Evolutionary conservation across 2,113 vertebrate species (phyloP).

Genomic region (Equus quagga): DNA sequence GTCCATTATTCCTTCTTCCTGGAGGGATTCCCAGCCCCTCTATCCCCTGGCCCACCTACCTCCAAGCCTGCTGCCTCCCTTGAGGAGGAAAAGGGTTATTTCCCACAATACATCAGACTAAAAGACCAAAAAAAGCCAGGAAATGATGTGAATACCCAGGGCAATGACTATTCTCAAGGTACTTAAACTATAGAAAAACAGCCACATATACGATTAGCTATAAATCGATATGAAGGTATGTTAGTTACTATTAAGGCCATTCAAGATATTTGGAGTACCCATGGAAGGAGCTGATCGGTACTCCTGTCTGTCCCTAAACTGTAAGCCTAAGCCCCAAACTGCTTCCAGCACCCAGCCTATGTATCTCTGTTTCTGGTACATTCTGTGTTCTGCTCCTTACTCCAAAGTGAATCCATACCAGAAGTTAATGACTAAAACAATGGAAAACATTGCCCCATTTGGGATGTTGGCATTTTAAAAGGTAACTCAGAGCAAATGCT

Average conservation of each 20-base stretch:
- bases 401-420: not conserved
- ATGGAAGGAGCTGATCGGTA: not conserved
- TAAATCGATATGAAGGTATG: not conserved
- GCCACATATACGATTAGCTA: not conserved
- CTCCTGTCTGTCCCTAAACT: not conserved
- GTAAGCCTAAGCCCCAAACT: not conserved
- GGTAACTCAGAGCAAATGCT: slow-evolving; percentile 29
- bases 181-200: not conserved
- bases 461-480: slow-evolving; percentile 33
- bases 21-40: not conserved
- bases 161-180: slow-evolving; percentile 6
- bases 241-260: not conserved
- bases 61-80: not conserved
- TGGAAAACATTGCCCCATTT: not conserved
- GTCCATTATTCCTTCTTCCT: not conserved
- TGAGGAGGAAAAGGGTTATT: not conserved
- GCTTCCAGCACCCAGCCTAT: not conserved
- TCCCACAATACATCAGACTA: not conserved
- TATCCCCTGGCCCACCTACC: not conserved
- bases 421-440: not conserved
- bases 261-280: not conserved
- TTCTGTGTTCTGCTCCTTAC: not conserved
- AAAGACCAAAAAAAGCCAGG: not conserved
- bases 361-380: not conserved
- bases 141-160: not conserved